Base-by-base conservation (phyloP, 2,888 invertebrate species). In the Drosophila bunnanda region DNA sequence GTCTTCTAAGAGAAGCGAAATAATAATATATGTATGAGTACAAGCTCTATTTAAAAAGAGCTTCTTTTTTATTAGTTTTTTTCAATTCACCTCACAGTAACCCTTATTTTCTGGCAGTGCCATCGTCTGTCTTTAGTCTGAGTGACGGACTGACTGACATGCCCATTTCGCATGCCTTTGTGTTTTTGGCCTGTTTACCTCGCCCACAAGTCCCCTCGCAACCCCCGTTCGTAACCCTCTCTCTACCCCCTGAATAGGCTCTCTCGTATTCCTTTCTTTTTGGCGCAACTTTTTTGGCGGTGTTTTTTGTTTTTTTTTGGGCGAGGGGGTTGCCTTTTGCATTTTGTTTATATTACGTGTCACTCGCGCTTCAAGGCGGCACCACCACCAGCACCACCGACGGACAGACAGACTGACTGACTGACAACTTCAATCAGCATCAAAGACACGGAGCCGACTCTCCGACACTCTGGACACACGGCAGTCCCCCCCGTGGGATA, bases 311-410 rank as follows among this genome's bases (percentile, higher is more conserved):
- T 74, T 22, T 53, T 57, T 9, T 10, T 32, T 46, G 59, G 61
- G 65, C 46, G 22, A 38, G 25, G 65, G 44, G 38, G 32, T 43
- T 80, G 54, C 56, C 68, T 67, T 80, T 66, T 61, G 77, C 80
- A 82, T 86, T 77, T 86, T 88, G 82, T 88, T 83, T 88, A 78
- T 87, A 87, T 83, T 88, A 88, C 83, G 77, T 88, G 89, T 88
- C 77, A 77, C 54, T 52, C 67, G 66, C 57, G 71, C 67, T 75
- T 66, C 66, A 75, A 72, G 72, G 65, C 68, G 60, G 67, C 75
- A 67, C 39, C 55, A 43, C 22, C 43, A 55, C 32, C 44, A 9
- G 25, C 44, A 13, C 43, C 22, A 13, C 41, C 7, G 44, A 9
- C 25, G 25, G 44, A 46, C 46, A 25, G 59, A 39, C 20, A 15